Evolutionary conservation across 2,797 vertebrate species (phyloP), one percentile per base, ranked within the genome.

Genomic region (Emys orbicularis): DNA sequence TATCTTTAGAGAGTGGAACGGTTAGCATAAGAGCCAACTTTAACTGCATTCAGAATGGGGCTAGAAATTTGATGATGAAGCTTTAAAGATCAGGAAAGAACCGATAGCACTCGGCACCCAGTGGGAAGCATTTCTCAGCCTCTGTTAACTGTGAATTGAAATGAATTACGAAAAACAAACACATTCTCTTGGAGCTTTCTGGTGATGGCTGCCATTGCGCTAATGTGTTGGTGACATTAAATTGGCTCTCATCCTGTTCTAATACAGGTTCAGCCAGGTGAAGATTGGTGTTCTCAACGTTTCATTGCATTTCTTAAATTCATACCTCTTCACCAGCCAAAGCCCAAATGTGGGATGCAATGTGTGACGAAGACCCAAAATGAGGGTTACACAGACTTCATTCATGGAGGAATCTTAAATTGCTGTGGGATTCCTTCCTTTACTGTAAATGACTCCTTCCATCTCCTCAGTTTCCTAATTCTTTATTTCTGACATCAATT

Each of bases 31-130:
- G n/a, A 49, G 7, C 44, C 27, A 79, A 79, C 29, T 50, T 18
- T 25, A 81, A 34, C 19, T 16, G 23, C 12, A 5, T 72, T 56
- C 19, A 15, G 47, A 61, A 23, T 5, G 15, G 79, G 59, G 74
- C 53, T 56, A 56, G 53, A 86, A 83, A 81, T 54, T 54, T 56
- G 61, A 80, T 50, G 49, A 56, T 13, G 31, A 52, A 50, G 92
- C 44, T 61, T 57, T 27, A 72, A 86, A 86, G 83, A 44, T 27
- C 77, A 49, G 27, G 9, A 7, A 34, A 92, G 61, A 54, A 37
- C 12, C 3, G 9, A 19, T 34, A 84, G 31, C 9, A 61, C 21
- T 59, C 0, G 0, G 80, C 52, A 50, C 25, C 23, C 27, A 27
- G 56, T 57, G 56, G 27, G 56, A 57, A 57, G 12, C 11, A 57